These are phyloP conservation scores for Malurus melanocephalus DNA, from an alignment of 2,113 vertebrate genomes.

Conservation along the genomic window DNA sequence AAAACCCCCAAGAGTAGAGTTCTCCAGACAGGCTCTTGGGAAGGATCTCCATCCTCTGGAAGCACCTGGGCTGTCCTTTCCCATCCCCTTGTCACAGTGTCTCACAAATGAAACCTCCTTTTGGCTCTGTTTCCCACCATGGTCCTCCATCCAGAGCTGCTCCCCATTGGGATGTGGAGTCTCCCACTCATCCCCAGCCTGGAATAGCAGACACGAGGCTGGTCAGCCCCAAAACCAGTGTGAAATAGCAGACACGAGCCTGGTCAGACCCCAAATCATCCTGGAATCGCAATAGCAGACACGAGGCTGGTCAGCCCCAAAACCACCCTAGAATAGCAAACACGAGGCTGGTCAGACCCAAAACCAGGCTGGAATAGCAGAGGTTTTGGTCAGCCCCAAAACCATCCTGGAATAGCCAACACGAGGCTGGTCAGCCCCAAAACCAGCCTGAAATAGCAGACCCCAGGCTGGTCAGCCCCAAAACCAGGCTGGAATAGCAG, in stretches of 20 bases:
- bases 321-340: background rate
- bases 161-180: fast-evolving
- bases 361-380: too few relatives aligned
- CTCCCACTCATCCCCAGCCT: background rate
- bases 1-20: fast-evolving
- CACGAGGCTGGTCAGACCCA: too few relatives aligned
- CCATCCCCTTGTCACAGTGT: background rate
- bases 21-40: too few relatives aligned
- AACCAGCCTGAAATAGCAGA: too few relatives aligned
- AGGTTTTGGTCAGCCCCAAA: too few relatives aligned
- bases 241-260: too few relatives aligned
- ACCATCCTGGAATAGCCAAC: too few relatives aligned
- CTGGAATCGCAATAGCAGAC: fast-evolving
- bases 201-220: background rate
- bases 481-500: too few relatives aligned
- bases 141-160: background rate
- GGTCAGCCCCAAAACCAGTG: background rate
- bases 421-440: too few relatives aligned
- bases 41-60: background rate
- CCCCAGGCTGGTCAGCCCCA: too few relatives aligned
- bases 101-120: fast-evolving
- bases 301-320: background rate
- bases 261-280: too few relatives aligned
- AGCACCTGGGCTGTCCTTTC: background rate
- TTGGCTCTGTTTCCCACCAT: fast-evolving